phyloP scores from a whole-genome alignment of 2,888 invertebrate genomes.

The Ecdyonurus torrentis region DNA sequence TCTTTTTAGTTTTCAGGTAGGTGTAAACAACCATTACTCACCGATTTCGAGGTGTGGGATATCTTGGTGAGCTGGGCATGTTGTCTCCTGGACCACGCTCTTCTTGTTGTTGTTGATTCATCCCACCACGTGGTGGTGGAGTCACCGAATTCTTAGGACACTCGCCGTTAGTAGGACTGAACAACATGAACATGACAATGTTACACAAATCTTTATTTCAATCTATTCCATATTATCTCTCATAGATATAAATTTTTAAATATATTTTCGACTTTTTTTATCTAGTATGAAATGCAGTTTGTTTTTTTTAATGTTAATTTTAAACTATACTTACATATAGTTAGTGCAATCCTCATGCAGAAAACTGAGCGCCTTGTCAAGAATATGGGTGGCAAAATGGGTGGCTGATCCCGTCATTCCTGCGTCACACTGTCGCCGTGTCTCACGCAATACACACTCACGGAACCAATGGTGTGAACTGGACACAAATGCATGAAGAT shows the following conservation, averaged over 20 bases:
- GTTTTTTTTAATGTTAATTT: no score
- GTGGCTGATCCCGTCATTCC: slow-evolving; percentile 27
- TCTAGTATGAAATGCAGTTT: no score
- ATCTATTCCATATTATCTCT: no score
- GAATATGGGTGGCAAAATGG: slow-evolving; percentile 34
- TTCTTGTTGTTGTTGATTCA: neutral
- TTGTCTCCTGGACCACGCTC: neutral
- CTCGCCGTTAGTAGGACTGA: neutral
- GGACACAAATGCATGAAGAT: slow-evolving; percentile 16
- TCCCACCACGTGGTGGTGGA: neutral
- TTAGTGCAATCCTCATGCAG: slow-evolving; percentile 39
- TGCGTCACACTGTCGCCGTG: slow-evolving; percentile 31
- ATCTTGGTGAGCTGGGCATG: neutral
- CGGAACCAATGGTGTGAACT: slow-evolving; percentile 41
- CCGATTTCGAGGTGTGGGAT: neutral
- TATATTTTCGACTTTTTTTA: no score
- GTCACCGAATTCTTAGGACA: neutral
- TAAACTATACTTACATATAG: slow-evolving; percentile 31
- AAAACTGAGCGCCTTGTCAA: slow-evolving; percentile 40
- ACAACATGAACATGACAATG: no score
- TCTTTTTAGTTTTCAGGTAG: no score
- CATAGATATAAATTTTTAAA: no score
- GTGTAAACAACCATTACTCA: no score
- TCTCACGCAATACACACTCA: slow-evolving; percentile 36
- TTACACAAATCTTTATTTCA: no score